Percentiles rank a stretch among this genome's conserved stretches.
phyloP scores from a whole-genome alignment of 2,888 invertebrate genomes.

The Ophion slaviceki region DNA sequence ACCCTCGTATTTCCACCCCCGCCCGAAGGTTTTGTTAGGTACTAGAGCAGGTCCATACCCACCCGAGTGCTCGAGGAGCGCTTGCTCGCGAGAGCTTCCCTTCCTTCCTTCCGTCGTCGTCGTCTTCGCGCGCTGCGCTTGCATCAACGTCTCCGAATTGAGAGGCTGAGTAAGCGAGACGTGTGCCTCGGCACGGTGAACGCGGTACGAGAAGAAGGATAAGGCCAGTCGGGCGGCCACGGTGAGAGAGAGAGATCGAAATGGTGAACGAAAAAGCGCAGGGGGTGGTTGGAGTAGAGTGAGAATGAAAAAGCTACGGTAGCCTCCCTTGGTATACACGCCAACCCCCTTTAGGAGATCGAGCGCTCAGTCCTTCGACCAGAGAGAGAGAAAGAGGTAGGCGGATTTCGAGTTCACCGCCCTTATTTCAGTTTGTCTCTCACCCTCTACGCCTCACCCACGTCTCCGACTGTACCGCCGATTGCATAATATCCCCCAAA shows the following conservation, averaged over 20 bases:
- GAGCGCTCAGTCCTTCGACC: conserved; percentile 52
- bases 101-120: conserved; percentile 44
- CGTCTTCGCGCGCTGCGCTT: conserved; percentile 1
- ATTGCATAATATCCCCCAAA: conserved; percentile 77
- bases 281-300: conserved; percentile 2
- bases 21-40: conserved; percentile 40
- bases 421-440: conserved; percentile 72
- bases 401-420: conserved; percentile 53
- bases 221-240: not conserved
- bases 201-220: conserved; percentile 37
- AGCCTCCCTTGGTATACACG: conserved; percentile 36
- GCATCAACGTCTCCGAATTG: conserved; percentile 58
- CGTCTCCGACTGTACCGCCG: conserved; percentile 58
- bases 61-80: conserved; percentile 60
- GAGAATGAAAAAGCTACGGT: conserved; percentile 54
- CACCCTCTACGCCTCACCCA: conserved; percentile 61
- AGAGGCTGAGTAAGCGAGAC: conserved; percentile 57
- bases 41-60: conserved; percentile 53
- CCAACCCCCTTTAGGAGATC: conserved; percentile 55
- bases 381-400: conserved; percentile 7
- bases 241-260: conserved; percentile 53
- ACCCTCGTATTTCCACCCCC: conserved; percentile 55
- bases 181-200: conserved; percentile 21
- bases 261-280: conserved; percentile 35
- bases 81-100: conserved; percentile 54